Percentiles rank a stretch among this genome's conserved stretches.
phyloP scores from a whole-genome alignment of 2,113 vertebrate genomes.

The Sturnus vulgaris region DNA sequence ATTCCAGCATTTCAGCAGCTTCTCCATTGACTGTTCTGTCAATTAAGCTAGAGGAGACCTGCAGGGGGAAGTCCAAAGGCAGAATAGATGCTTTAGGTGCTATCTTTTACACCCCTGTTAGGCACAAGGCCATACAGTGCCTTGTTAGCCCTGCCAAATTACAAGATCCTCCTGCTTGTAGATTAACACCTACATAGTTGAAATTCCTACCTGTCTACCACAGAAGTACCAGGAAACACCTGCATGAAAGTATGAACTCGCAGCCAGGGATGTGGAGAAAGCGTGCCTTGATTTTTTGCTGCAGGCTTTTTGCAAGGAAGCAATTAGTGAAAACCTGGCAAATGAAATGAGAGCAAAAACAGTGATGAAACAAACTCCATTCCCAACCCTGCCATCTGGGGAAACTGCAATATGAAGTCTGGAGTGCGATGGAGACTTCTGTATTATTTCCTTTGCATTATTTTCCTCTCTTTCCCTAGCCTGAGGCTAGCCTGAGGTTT shows the following conservation, averaged over 20 bases:
- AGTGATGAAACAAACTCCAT: background rate
- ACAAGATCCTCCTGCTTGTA: background rate
- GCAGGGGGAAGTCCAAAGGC: background rate
- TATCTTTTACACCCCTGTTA: background rate
- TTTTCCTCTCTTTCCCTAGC: background rate
- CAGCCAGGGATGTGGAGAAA: background rate
- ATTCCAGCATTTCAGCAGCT: background rate
- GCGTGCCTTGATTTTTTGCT: background rate
- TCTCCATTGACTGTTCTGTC: background rate
- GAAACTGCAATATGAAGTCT: background rate
- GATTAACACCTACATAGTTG: background rate
- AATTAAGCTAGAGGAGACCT: background rate
- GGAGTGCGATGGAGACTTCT: background rate
- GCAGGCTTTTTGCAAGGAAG: background rate
- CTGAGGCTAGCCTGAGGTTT: background rate
- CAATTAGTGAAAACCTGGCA: constrained; percentile 11
- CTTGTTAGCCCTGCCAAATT: background rate
- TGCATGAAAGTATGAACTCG: background rate
- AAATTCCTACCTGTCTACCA: background rate
- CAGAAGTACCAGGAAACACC: background rate
- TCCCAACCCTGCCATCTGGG: background rate
- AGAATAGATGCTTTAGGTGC: background rate
- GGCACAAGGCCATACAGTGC: accelerated
- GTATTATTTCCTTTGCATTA: background rate
- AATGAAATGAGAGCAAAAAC: background rate